Evolutionary conservation across 2,113 vertebrate species (phyloP), one percentile per base, ranked within the genome.

Genomic region (Hipposideros armiger): DNA sequence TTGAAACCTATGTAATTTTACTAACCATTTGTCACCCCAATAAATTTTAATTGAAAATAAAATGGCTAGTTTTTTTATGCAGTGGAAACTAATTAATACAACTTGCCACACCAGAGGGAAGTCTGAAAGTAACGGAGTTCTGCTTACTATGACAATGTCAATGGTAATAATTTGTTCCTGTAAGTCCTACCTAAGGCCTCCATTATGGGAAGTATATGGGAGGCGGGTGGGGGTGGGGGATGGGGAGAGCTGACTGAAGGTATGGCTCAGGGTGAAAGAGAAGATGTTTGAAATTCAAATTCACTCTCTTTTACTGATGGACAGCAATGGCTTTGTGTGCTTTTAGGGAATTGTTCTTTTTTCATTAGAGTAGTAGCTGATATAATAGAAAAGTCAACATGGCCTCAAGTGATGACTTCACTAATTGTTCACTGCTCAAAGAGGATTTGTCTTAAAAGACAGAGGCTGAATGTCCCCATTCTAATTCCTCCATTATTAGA

Each of bases 211-310:
- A 5, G 26, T 54, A 11, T 32, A 8, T 26, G 26, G 45, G 50
- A 15, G 14, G 52, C 2, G 52, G 52, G 16, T 50, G 50, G 50
- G 50, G 50, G 50, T 50, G 7, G 50, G 81, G 56, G 15, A 19
- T 60, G 24, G 15, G 7, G 26, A 4, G 19, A 30, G 72, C 42
- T 30, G 11, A 74, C 56, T 22, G 45, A 54, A 60, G 13, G 32
- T 36, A 8, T 36, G 32, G 52, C 66, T 91, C 52, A 72, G 67
- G 54, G 47, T 30, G n/a, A 81, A 87, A 72, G 36, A n/a, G 28
- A 91, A 82, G 32, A 47, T 69, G 24, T 72, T 91, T 82, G 32
- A 78, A 91, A 90, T 90, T 90, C 58, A 87, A 84, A 58, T 74
- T 52, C 47, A 13, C 32, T 87, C n/a, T 82, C 20, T 77, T 91